Conservation (phyloP, 2,797 vertebrate species). For the Poecilia gillii region DNA sequence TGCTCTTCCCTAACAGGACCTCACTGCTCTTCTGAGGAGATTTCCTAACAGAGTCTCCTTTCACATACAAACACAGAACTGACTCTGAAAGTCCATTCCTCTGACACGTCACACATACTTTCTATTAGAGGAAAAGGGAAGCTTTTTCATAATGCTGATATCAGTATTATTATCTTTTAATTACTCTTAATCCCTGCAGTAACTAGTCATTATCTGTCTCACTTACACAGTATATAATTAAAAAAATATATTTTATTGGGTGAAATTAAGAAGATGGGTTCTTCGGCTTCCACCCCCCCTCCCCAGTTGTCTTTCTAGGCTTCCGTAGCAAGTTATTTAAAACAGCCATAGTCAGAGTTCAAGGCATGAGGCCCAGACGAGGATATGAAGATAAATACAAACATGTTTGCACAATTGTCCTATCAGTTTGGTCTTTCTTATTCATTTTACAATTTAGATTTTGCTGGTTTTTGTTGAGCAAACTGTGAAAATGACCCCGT, state of each 20-base stretch:
- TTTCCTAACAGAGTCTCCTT: conserved; percentile 1
- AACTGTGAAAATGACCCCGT: neutral
- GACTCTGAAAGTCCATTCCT: neutral
- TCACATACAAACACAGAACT: conserved; percentile 7
- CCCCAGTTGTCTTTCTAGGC: neutral
- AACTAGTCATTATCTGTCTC: neutral
- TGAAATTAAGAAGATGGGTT: neutral
- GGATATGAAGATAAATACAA: neutral
- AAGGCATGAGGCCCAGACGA: neutral
- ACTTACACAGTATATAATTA: neutral
- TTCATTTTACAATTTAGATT: neutral
- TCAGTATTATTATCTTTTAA: neutral
- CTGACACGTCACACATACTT: neutral
- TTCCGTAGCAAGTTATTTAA: neutral
- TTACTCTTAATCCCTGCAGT: neutral
- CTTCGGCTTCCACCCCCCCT: no score
- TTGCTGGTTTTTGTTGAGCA: neutral
- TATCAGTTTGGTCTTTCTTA: neutral
- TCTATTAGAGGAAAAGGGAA: no score
- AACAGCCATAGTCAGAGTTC: neutral
- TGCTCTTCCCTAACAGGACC: neutral
- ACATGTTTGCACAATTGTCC: neutral
- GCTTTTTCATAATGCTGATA: neutral
- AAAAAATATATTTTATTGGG: neutral
- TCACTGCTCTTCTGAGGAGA: neutral